Conservation (phyloP, 1,140 invertebrate species). For the Eurosta solidaginis region DNA sequence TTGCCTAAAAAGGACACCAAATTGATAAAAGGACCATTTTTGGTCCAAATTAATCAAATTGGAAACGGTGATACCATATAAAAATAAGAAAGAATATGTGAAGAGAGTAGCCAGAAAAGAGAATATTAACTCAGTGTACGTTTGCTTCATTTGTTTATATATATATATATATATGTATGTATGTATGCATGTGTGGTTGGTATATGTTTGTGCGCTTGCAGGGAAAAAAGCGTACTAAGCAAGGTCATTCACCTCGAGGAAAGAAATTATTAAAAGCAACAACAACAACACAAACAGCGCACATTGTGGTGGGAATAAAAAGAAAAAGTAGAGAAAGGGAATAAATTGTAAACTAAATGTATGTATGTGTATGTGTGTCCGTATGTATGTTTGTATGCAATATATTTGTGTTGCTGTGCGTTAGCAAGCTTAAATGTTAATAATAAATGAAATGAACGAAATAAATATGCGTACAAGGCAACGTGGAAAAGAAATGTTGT, state of each 20-base stretch:
- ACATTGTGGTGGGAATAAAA: background rate
- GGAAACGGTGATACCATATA: too few species aligned
- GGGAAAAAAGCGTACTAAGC: slow-evolving; percentile 32
- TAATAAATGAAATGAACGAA: background rate
- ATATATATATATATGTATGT: background rate
- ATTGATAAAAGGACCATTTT: too few species aligned
- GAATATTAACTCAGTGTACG: background rate
- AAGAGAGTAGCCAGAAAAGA: background rate
- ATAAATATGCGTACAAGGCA: slow-evolving; percentile 2
- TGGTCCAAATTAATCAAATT: too few species aligned
- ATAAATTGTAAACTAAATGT: background rate
- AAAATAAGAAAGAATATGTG: too few species aligned
- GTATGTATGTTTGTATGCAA: background rate
- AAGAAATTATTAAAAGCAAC: slow-evolving; percentile 25
- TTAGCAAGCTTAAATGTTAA: background rate
- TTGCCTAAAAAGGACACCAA: too few species aligned
- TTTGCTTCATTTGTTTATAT: background rate
- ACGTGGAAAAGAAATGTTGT: background rate
- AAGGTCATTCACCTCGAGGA: slow-evolving; percentile 31
- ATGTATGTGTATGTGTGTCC: background rate
- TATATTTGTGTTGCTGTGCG: background rate
- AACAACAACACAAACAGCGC: background rate
- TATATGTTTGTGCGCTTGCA: background rate
- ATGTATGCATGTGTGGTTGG: background rate
- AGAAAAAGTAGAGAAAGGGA: slow-evolving; percentile 27